Evolutionary conservation across 2,113 vertebrate genomes (phyloP).

Genomic region (Plecturocebus donacophilus): DNA sequence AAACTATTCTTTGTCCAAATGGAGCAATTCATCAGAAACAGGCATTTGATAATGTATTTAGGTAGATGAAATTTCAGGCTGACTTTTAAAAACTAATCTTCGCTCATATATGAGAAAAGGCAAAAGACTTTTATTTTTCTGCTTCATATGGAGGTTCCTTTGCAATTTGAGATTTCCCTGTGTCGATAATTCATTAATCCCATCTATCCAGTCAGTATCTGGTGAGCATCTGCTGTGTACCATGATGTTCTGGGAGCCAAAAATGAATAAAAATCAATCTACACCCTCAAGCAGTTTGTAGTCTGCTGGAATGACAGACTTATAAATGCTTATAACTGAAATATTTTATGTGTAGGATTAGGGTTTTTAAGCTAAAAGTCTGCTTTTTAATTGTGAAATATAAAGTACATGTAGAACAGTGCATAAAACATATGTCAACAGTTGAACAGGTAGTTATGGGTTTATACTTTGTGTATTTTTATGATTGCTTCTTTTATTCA

Average conservation of each 20-base stretch:
- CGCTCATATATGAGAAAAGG: not conserved
- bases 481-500: conserved; percentile 35
- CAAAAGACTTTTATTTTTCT: conserved; percentile 3
- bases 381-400: conserved; percentile 26
- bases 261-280: conserved; percentile 57
- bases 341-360: not conserved
- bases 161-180: conserved; percentile 11
- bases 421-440: not conserved
- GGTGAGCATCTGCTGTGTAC: conserved; percentile 17
- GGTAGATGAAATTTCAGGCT: conserved; percentile 45
- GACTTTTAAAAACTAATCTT: conserved; percentile 1
- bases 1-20: not conserved
- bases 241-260: not conserved
- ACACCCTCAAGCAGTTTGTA: conserved; percentile 10
- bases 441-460: not conserved
- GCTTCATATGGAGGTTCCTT: not conserved
- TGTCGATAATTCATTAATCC: conserved; percentile 17
- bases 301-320: conserved; percentile 2
- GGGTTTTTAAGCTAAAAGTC: conserved; percentile 18
- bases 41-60: conserved; percentile 3
- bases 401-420: not conserved
- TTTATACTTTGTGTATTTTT: conserved; percentile 15
- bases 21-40: conserved; percentile 44
- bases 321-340: not conserved
- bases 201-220: conserved; percentile 7